These are phyloP conservation scores for Leptosomus discolor DNA, from an alignment of 2,113 vertebrate genomes.

Conservation along the genomic window DNA sequence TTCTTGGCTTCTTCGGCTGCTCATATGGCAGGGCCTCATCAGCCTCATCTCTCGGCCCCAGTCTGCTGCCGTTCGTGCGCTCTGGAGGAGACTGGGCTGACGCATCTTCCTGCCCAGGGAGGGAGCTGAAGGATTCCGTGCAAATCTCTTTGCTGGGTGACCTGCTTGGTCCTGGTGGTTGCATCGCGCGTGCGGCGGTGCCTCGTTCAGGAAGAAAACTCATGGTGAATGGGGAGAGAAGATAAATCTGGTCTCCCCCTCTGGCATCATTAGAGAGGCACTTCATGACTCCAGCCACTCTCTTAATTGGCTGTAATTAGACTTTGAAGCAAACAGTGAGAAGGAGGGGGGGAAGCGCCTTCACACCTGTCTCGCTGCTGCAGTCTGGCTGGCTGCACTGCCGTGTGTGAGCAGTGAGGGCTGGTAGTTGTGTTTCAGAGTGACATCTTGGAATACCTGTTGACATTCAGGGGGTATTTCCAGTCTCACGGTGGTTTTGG, in stretches of 20 bases:
- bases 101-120: not conserved
- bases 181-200: accelerated
- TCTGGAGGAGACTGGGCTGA: not conserved
- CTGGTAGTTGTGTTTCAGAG: not conserved
- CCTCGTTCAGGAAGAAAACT: not conserved
- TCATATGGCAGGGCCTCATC: accelerated
- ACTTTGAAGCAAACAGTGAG: not conserved
- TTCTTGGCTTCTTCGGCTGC: not conserved
- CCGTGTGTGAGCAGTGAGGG: accelerated
- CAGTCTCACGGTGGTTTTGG: accelerated
- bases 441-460: not conserved
- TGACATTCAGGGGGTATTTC: not conserved
- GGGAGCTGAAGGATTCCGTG: not conserved
- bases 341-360: not conserved
- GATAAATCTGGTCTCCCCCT: not conserved
- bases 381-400: not conserved
- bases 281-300: not conserved
- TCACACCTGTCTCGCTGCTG: not conserved
- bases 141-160: not conserved
- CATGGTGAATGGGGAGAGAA: not conserved
- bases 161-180: accelerated
- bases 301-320: conserved; percentile 7
- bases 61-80: not conserved
- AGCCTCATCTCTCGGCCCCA: accelerated
- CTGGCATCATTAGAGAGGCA: not conserved